Percentiles rank a stretch among this genome's conserved stretches.
These are phyloP conservation scores for Phoeniculus purpureus DNA, from an alignment of 2,797 vertebrate genomes.

Conservation along the genomic window DNA sequence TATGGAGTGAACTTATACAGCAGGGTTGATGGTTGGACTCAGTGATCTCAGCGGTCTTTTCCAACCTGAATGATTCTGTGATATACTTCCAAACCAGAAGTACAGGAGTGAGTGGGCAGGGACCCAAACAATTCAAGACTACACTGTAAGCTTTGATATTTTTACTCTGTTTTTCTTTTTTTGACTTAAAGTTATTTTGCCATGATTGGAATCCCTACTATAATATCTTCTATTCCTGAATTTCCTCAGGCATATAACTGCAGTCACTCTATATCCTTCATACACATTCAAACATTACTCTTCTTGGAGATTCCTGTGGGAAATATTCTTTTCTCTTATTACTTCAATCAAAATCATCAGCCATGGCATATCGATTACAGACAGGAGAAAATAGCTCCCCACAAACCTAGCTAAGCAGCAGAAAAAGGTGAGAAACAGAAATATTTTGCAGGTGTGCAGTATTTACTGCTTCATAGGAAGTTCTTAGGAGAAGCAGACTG, in stretches of 20 bases:
- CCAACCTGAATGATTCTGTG: not conserved
- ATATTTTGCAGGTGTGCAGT: slow-evolving; percentile 25
- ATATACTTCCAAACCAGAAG: not conserved
- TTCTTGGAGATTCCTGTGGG: slow-evolving; percentile 44
- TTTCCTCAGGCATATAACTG: slow-evolving; percentile 61
- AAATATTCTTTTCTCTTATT: slow-evolving; percentile 67
- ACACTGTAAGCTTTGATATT: not conserved
- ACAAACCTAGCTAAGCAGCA: slow-evolving; percentile 12
- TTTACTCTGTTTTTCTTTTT: not conserved
- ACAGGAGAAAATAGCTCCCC: slow-evolving; percentile 5
- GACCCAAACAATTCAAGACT: not conserved
- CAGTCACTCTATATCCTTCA: slow-evolving; percentile 41
- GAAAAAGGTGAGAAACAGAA: slow-evolving; percentile 40
- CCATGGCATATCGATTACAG: slow-evolving; percentile 58
- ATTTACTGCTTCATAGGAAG: slow-evolving; percentile 39
- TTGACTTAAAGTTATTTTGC: not conserved
- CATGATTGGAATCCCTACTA: slow-evolving; percentile 27
- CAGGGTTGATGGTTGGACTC: too few species aligned
- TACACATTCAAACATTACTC: slow-evolving; percentile 48
- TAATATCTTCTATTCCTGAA: slow-evolving; percentile 15
- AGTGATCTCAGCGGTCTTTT: too few species aligned
- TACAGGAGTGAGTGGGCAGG: not conserved
- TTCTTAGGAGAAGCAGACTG: slow-evolving; percentile 18
- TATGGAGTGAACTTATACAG: too few species aligned
- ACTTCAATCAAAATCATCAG: slow-evolving; percentile 63